phyloP scores from a whole-genome alignment of 2,888 invertebrate genomes.

The Anodontia alba region DNA sequence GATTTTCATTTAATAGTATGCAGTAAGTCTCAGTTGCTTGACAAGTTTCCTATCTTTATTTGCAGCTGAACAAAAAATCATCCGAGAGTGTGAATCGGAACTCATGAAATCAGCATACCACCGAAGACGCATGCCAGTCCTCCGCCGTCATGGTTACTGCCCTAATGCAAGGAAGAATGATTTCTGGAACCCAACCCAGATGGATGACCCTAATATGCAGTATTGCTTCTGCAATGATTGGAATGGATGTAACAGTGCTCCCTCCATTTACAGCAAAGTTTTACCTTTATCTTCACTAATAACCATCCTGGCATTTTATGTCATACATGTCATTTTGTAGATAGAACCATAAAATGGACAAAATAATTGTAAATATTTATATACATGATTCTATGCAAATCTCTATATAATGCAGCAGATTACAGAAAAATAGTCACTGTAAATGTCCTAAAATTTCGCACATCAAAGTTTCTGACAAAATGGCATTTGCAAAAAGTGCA shows the following conservation, averaged over 20 bases:
- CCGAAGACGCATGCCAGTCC: slow-evolving; percentile 81
- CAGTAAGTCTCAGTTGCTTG: no score
- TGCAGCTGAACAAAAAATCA: slow-evolving; percentile 81
- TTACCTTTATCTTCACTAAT: slow-evolving; percentile 51
- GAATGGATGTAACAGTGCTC: slow-evolving; percentile 83
- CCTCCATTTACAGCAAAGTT: slow-evolving; percentile 25
- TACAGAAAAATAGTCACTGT: no score
- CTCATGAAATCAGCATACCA: slow-evolving; percentile 78
- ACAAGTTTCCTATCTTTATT: neutral
- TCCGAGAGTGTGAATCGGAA: slow-evolving; percentile 83
- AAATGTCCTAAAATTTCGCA: no score
- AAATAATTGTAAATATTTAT: no score
- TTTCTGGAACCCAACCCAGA: slow-evolving; percentile 74
- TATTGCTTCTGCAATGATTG: slow-evolving; percentile 85
- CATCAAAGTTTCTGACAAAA: no score
- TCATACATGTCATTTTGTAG: slow-evolving; percentile 1
- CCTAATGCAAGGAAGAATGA: slow-evolving; percentile 81
- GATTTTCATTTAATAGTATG: no score
- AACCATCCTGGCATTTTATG: neutral
- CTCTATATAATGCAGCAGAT: no score
- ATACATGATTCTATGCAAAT: no score
- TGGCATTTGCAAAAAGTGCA: no score
- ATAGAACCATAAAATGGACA: neutral
- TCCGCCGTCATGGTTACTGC: slow-evolving; percentile 84
- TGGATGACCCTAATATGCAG: slow-evolving; percentile 70